Evolutionary conservation across 1,140 invertebrate genomes (phyloP), one percentile per base, ranked within the genome.

Genomic region (Archegozetes longisetosus): DNA sequence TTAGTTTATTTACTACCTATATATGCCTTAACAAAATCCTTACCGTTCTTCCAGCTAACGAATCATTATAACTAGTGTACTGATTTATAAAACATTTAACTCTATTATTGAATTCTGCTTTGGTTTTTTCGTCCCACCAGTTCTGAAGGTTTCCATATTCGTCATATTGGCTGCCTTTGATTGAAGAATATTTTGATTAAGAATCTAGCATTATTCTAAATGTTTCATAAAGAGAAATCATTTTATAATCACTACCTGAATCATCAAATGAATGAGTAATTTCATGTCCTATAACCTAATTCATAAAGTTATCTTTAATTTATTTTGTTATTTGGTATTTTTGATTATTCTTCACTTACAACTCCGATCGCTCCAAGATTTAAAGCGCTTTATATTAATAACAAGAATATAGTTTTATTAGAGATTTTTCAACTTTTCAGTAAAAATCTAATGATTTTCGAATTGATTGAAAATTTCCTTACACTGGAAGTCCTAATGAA

Each of bases 201-300:
- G n/a, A n/a, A n/a, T n/a, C n/a, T n/a, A n/a, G n/a, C n/a, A 40
- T 40, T 40, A 9, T 40, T 17, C 6, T 40, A 40, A 9, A 40
- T 9, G 6, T 40, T 9, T 40, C 17, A 40, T 40, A 9, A 40
- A 40, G 6, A 6, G 17, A 46, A 59, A 23, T 20, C n/a, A 49
- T 48, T 40, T 58, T 2, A 23, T 4, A 40, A 17, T 27, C 23
- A 28, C 61, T 69, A 71, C 90, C 92, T 79, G 94, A 88, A 72
- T 96, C 91, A 72, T 97, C 93, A 73, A 96, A 96, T 4, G 87
- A 89, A 70, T 96, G 91, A 0, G 88, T 94, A 17, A 40, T 9
- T 40, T 40, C 32, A 17, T 40, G 32, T 40, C 32, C 32, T 9
- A 40, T 40, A 40, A 40, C 32, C 32, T 40, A 17, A 40, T 40